Evolutionary conservation across 2,888 invertebrate species (phyloP).

Genomic region (Hoplodrina ambigua): DNA sequence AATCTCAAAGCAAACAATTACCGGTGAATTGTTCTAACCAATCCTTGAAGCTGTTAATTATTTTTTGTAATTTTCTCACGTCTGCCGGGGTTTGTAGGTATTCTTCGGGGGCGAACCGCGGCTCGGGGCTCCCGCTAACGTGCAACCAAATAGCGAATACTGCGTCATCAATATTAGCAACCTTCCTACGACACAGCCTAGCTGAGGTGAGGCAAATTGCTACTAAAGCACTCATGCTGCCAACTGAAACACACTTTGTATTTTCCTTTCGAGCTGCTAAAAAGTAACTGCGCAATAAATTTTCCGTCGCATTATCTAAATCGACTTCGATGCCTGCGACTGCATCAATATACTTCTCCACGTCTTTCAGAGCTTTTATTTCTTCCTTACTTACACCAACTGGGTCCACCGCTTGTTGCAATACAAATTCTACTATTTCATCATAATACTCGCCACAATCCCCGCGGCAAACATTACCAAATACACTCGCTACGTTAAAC

Average conservation of each 20-base stretch:
- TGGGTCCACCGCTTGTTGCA: conserved; percentile 75
- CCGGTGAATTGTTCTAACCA: conserved; percentile 84
- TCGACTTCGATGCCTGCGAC: conserved; percentile 78
- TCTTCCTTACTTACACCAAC: conserved; percentile 70
- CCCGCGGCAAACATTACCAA: conserved; percentile 81
- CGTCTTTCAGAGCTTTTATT: conserved; percentile 72
- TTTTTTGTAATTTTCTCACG: conserved; percentile 75
- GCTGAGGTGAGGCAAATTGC: conserved; percentile 79
- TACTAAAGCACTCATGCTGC: conserved; percentile 79
- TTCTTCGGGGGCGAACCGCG: conserved; percentile 83
- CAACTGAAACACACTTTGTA: conserved; percentile 75
- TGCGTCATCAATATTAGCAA: conserved; percentile 81
- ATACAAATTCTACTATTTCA: conserved; percentile 77
- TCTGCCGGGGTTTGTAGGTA: conserved; percentile 81
- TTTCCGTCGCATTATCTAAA: conserved; percentile 74
- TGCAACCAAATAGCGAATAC: conserved; percentile 86
- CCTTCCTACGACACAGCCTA: conserved; percentile 78
- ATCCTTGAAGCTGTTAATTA: conserved; percentile 78
- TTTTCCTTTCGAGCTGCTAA: conserved; percentile 81
- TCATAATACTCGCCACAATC: conserved; percentile 80
- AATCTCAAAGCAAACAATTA: conserved; percentile 51
- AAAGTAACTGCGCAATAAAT: conserved; percentile 80
- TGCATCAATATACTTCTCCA: conserved; percentile 77
- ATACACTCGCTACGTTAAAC: conserved; percentile 80
- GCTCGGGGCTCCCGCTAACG: conserved; percentile 80